Evolutionary conservation across 2,113 vertebrate genomes (phyloP), one percentile per base, ranked within the genome.

Genomic region (Myocastor coypus): DNA sequence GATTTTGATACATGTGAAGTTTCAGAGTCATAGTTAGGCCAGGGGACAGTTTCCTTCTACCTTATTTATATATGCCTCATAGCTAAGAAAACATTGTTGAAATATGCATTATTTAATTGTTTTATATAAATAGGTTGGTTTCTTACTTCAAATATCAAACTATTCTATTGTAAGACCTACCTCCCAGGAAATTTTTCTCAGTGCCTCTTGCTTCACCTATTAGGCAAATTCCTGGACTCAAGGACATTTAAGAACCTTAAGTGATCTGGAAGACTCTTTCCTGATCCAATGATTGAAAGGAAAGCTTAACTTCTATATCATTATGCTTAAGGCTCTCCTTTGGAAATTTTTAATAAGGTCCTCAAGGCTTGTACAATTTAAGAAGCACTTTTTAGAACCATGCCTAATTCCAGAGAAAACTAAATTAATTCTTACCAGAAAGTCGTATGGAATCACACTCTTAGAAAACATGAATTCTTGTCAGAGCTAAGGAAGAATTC

Each of bases 321-420:
- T 37, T 83, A 12, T 73, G 42, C 81, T 42, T 78, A 16, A 61
- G 66, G 59, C n/a, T 63, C 7, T 92, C 55, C 50, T 89, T 73
- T 84, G 50, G 83, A 97, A 94, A 73, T 89, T 87, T 92, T 73
- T 30, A 55, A 78, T 84, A 71, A 93, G 10, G 28, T 91, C 61
- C 87, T 94, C 37, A n/a, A 95, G 89, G 69, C 84, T 89, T 91
- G 77, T 95, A 91, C 66, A 87, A 42, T 95, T 94, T 96, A 97
- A 97, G 97, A 92, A 96, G 92, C 92, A 66, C 83, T 93, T 94
- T 93, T 55, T 96, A 93, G 95, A 95, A 92, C 96, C 95, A 90
- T 97, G 87, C 82, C 89, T 96, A 97, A 97, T 97, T 77, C 83
- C 95, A 95, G 81, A 92, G 91, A 97, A 97, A 97, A 97, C 89